Evolutionary conservation across 1,140 invertebrate species (phyloP), one percentile per base, ranked within the genome.

Genomic region (Matsumurasca onukii): DNA sequence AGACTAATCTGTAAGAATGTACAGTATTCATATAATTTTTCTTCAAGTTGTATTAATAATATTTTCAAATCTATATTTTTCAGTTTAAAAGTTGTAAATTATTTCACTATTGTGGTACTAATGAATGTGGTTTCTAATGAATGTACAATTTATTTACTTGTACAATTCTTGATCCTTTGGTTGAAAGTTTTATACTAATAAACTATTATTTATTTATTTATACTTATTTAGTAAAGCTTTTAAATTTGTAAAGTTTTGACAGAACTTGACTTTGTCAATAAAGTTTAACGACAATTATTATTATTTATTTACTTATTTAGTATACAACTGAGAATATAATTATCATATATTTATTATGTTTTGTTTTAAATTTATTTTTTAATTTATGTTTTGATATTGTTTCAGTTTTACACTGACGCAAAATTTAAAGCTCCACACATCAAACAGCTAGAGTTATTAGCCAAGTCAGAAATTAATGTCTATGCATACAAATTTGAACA

Each of bases 401-500:
- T 73, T 12, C 71, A 81, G 79, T 78, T 81, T 68, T 81, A 79
- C 70, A 76, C 79, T 9, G 78, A 80, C 55, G 73, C 78, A 24
- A 70, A 80, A 67, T 78, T 76, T 68, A 71, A 75, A 57, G 77
- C 75, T 29, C 76, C 77, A 1, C 75, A 79, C 67, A 70, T 69
- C 52, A 71, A 68, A 65, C 77, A 75, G 72, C 74, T 78, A n/a
- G 69, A 72, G 20, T 70, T 73, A 12, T 69, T 79, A 45, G 68
- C 77, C 2, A 59, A 59, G n/a, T 22, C 9, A 67, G 73, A 31
- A 66, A 70, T 25, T 55, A 51, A 39, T 59, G 75, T 76, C 59
- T 83, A 77, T 70, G 79, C 82, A 22, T 84, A 84, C 64, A 75
- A 78, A 24, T 82, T 81, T 69, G 77, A 81, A 12, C 76, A 78